phyloP scores from a whole-genome alignment of 1,140 invertebrate genomes.

The Aphaenogaster rudis region DNA sequence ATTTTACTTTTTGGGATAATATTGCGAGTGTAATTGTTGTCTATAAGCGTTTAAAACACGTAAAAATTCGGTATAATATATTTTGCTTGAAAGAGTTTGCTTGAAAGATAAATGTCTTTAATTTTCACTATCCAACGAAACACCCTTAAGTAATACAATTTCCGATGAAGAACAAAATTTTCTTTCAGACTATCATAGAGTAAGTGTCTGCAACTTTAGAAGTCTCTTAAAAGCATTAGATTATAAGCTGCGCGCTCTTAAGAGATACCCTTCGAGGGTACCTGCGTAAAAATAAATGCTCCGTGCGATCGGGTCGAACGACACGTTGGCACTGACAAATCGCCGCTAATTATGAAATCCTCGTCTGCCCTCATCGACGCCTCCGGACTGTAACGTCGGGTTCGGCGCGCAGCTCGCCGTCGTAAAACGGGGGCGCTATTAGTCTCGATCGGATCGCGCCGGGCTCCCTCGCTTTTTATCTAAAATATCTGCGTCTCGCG shows the following conservation, averaged over 20 bases:
- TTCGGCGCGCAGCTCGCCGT: not conserved
- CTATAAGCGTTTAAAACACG: not conserved
- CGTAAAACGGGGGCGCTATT: conserved; percentile 60
- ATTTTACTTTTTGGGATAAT: not conserved
- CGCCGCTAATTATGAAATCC: conserved; percentile 61
- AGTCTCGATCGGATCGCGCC: conserved; percentile 56
- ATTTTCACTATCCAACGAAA: not conserved
- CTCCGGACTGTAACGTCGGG: conserved; percentile 18
- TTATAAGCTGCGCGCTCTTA: conserved; percentile 1
- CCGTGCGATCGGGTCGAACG: conserved; percentile 23
- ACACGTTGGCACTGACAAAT: conserved; percentile 43
- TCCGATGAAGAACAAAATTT: not conserved
- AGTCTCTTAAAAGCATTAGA: conserved; percentile 18
- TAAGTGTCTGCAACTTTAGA: conserved; percentile 1
- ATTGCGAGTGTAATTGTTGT: not conserved
- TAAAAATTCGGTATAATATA: not conserved
- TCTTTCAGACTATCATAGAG: not conserved
- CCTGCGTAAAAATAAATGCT: conserved; percentile 25
- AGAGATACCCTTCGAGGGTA: not conserved
- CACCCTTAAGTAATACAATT: not conserved
- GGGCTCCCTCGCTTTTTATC: conserved; percentile 50
- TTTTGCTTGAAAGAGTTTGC: not conserved
- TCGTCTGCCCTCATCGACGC: conserved; percentile 45
- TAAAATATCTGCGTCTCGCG: conserved; percentile 49
- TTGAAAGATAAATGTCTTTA: not conserved